Conservation (phyloP, 2,888 invertebrate species). For the Cephus runcator region DNA sequence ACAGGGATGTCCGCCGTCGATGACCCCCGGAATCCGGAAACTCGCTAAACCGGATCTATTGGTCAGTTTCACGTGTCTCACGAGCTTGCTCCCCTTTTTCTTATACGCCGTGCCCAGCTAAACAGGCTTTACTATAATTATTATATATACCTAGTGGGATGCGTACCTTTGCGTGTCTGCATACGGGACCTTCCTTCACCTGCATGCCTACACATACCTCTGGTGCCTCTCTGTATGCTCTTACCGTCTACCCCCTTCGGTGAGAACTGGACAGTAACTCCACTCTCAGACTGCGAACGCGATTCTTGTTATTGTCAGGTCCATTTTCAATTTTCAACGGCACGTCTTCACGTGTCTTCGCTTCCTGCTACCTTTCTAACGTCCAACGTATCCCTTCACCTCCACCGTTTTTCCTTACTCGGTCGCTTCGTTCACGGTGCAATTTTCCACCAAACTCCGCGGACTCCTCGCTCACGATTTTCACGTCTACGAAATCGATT, state of each 20-base stretch:
- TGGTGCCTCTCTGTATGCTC: neutral
- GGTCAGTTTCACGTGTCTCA: conserved; percentile 60
- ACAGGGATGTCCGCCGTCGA: conserved; percentile 20
- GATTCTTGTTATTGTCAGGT: no score
- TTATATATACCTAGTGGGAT: neutral
- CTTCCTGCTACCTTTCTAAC: no score
- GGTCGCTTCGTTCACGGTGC: no score
- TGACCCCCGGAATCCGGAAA: conserved; percentile 65
- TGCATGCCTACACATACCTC: neutral
- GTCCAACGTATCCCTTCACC: no score
- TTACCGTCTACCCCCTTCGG: conserved; percentile 23
- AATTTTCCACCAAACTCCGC: no score
- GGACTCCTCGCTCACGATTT: no score
- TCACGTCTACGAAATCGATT: no score
- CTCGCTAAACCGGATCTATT: conserved; percentile 66
- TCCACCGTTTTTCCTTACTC: no score
- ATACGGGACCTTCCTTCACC: neutral
- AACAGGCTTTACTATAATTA: neutral
- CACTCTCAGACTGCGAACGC: conserved; percentile 43
- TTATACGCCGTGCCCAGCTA: neutral
- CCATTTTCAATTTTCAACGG: no score
- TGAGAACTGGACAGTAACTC: conserved; percentile 58
- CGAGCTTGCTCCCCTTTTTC: conserved; percentile 20
- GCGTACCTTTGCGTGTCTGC: neutral
- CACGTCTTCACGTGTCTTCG: no score